A percentile compares a stretch with the other conserved stretches of the same genome.
Evolutionary conservation across 1,140 invertebrate genomes (phyloP).

Genomic region (Asobara japonica): DNA sequence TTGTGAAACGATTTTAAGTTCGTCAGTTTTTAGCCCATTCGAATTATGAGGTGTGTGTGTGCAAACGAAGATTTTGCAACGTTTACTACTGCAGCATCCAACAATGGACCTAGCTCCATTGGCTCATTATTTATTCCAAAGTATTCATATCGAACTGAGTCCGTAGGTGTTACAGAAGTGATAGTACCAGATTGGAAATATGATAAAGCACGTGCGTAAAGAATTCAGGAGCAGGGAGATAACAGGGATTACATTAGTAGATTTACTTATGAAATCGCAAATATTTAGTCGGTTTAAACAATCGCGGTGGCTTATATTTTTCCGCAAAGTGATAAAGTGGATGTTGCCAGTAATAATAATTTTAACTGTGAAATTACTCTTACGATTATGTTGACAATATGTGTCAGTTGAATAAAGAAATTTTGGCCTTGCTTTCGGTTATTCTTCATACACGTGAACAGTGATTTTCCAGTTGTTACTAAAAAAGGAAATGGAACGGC

Average conservation of each 20-base stretch:
- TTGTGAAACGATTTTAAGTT: too few relatives aligned
- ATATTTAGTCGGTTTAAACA: not conserved
- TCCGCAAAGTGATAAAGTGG: too few relatives aligned
- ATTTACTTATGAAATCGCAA: not conserved
- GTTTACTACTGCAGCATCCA: not conserved
- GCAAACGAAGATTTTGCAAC: too few relatives aligned
- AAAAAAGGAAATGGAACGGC: too few relatives aligned
- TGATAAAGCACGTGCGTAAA: not conserved
- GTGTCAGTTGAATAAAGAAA: not conserved
- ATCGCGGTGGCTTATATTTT: too few relatives aligned
- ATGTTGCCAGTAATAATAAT: not conserved
- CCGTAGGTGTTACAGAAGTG: not conserved
- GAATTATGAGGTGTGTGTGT: too few relatives aligned
- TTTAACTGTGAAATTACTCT: not conserved
- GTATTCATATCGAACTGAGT: not conserved
- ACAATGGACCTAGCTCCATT: not conserved
- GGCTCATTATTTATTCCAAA: not conserved
- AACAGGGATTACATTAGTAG: not conserved
- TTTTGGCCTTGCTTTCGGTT: not conserved
- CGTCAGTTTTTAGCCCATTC: too few relatives aligned
- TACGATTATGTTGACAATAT: not conserved
- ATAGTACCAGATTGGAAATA: not conserved
- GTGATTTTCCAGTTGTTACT: too few relatives aligned
- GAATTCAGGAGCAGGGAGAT: not conserved
- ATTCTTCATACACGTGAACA: too few relatives aligned